Conservation (phyloP, 2,797 vertebrate genomes). For the Eospalax fontanierii region DNA sequence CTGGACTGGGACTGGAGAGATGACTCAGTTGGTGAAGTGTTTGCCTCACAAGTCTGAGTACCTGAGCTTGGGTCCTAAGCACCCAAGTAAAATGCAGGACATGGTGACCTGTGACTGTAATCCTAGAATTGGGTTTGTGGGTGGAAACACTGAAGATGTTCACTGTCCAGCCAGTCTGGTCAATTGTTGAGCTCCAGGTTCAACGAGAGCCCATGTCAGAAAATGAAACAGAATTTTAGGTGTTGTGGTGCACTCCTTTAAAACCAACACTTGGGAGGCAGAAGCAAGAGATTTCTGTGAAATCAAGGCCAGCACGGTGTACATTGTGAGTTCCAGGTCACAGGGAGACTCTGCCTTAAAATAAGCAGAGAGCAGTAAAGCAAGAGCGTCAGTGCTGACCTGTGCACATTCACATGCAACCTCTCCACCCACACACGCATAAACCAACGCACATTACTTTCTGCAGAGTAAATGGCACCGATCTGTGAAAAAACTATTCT, state of each 20-base stretch:
- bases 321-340: too few species aligned
- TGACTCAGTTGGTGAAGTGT: background rate
- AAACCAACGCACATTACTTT: background rate
- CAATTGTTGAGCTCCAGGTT: background rate
- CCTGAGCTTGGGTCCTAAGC: background rate
- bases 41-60: background rate
- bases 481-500: background rate
- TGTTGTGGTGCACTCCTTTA: too few species aligned
- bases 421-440: background rate
- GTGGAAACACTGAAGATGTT: background rate
- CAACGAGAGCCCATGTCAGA: background rate
- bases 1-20: background rate
- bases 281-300: too few species aligned
- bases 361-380: background rate
- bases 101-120: background rate
- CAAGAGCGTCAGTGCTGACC: background rate
- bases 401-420: background rate
- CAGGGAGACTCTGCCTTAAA: too few species aligned
- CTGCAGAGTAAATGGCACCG: fast-evolving
- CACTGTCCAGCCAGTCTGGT: background rate
- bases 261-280: too few species aligned
- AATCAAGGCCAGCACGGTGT: too few species aligned
- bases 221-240: background rate
- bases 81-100: background rate
- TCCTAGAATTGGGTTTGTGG: background rate